Base-by-base conservation (phyloP, 2,797 vertebrate species). In the Acestrorhynchus altus region DNA sequence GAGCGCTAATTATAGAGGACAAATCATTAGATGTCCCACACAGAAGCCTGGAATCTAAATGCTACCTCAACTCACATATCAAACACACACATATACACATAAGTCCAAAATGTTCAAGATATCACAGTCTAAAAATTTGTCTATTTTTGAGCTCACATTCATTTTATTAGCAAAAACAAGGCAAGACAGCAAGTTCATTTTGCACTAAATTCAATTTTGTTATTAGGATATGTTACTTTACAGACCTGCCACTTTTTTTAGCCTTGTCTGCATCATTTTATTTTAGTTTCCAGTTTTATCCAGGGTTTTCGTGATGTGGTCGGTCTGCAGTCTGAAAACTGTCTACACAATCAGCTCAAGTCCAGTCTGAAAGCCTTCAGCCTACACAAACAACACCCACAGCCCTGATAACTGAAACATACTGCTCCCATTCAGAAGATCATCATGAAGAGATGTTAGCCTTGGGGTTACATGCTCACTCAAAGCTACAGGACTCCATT, bases 1-100 rank as follows among this genome's bases (percentile, higher is more conserved):
- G 78, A 76, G 71, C 77, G 87, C 86, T 92, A 93, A 91, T 89
- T 88, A 88, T 89, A 89, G 87, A 69, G 18, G 20, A 70, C 76
- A 70, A 77, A 85, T 89, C 89, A 89, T 85, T 89, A 86, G 87
- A 86, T 83, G 77, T 86, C 79, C 86, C 79, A 60, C 78, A 76
- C 83, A 84, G 76, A 84, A 80, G 75, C 73, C 75, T 59, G 15
- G 71, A 83, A 80, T 81, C 80, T 79, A 76, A 71, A 52, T 26
- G 28, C 40, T 56, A 16, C 72, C 77, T 83, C 78, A 85, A 78
- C 76, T 79, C 75, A 82, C 77, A 79, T 74, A 66, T 39, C 76
- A 82, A 76, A 73, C 77, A 79, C 61, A 63, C 73, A 60, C 42
- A 68, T 47, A 78, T 42, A 18, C 26, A 44, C 22, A 10, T n/a